phyloP scores from a whole-genome alignment of 2,797 vertebrate species.

The Ceryle rudis region DNA sequence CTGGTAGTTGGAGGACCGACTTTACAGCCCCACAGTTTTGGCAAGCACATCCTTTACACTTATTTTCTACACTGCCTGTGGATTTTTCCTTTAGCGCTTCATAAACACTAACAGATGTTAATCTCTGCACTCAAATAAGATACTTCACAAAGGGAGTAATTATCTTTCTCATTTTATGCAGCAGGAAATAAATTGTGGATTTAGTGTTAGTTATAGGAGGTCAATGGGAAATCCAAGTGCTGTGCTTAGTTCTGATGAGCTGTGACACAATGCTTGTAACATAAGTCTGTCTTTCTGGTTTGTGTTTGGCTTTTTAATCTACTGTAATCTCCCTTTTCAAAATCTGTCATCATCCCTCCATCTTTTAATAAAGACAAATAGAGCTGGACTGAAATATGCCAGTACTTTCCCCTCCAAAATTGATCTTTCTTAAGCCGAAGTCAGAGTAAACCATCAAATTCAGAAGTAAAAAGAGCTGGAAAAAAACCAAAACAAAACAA shows the following conservation, averaged over 20 bases:
- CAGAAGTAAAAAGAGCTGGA: neutral
- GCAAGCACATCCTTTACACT: neutral
- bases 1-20: neutral
- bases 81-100: neutral
- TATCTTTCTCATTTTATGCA: neutral
- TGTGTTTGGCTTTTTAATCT: neutral
- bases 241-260: neutral
- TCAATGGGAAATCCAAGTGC: neutral
- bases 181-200: neutral
- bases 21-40: neutral
- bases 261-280: neutral
- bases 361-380: neutral
- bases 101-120: neutral
- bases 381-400: neutral
- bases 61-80: neutral
- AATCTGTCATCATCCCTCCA: neutral
- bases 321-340: neutral
- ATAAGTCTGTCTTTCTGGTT: neutral
- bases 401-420: neutral
- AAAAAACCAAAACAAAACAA: neutral
- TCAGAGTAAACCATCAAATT: neutral
- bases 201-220: neutral
- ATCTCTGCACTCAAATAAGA: neutral
- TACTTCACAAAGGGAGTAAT: neutral
- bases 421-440: neutral